Percentiles rank a stretch among this genome's conserved stretches.
phyloP scores from a whole-genome alignment of 2,888 invertebrate genomes.

The Gnatocerus cornutus region DNA sequence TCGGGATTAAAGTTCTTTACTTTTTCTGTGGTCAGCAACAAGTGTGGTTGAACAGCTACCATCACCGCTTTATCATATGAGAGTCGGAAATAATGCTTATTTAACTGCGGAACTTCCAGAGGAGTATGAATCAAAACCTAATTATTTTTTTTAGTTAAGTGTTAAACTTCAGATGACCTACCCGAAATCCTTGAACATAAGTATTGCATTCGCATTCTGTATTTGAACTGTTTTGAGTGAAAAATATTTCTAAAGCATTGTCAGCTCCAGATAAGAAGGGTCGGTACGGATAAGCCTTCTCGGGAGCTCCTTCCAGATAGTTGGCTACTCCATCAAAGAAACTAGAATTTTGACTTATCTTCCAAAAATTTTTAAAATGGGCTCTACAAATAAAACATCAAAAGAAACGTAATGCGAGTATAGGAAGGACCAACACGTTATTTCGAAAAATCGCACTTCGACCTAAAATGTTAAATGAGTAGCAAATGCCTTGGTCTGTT shows the following conservation, averaged over 20 bases:
- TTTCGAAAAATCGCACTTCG: conserved; percentile 74
- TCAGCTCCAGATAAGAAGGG: conserved; percentile 78
- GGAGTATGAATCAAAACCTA: conserved; percentile 76
- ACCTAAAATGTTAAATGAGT: conserved; percentile 79
- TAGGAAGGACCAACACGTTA: conserved; percentile 70
- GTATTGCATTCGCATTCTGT: conserved; percentile 57
- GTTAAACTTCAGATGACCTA: conserved; percentile 30
- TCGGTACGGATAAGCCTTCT: conserved; percentile 78
- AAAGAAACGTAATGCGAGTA: neutral
- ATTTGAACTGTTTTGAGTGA: conserved; percentile 49
- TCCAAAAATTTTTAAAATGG: neutral
- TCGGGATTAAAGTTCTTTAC: conserved; percentile 76
- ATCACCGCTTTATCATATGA: conserved; percentile 80
- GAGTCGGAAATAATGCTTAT: conserved; percentile 79
- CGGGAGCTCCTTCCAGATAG: conserved; percentile 71
- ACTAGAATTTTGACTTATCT: neutral
- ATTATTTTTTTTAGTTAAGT: no score
- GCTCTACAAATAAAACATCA: neutral
- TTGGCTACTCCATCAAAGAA: conserved; percentile 72
- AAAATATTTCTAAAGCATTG: conserved; percentile 54
- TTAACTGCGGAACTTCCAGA: conserved; percentile 76
- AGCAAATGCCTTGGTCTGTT: conserved; percentile 82
- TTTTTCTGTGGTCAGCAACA: conserved; percentile 81
- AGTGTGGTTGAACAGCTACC: conserved; percentile 80
- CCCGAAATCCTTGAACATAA: conserved; percentile 58